Evolutionary conservation across 1,140 invertebrate genomes (phyloP).

Genomic region (Micrasema minimum): DNA sequence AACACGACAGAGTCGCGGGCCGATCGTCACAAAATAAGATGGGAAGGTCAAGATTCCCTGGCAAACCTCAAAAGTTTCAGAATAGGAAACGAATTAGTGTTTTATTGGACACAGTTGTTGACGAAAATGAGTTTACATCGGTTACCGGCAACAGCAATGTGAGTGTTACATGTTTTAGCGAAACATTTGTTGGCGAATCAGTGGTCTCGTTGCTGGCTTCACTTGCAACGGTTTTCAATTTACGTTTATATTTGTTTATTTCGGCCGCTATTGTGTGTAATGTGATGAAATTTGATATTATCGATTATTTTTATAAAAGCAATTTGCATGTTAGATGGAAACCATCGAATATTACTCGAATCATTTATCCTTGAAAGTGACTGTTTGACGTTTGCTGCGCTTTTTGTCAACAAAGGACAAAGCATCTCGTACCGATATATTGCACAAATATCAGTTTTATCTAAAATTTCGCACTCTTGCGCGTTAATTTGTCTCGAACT

Average conservation of each 20-base stretch:
- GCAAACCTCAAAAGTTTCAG: constrained; percentile 84
- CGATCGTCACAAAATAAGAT: constrained; percentile 63
- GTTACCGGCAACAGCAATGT: constrained; percentile 58
- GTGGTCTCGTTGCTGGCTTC: constrained; percentile 41
- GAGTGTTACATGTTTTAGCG: constrained; percentile 46
- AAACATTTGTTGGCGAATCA: constrained; percentile 40
- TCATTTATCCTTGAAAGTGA: constrained; percentile 42
- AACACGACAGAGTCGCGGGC: constrained; percentile 65
- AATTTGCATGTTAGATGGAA: constrained; percentile 3
- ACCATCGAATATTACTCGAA: constrained; percentile 20
- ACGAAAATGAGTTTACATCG: constrained; percentile 63
- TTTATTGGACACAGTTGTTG: constrained; percentile 66
- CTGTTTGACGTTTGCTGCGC: constrained; percentile 47
- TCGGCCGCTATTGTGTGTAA: constrained; percentile 1
- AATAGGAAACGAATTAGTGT: constrained; percentile 84
- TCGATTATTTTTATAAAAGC: constrained; percentile 14
- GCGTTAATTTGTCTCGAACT: background rate
- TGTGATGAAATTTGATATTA: constrained; percentile 17
- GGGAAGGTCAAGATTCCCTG: constrained; percentile 80
- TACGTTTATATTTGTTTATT: constrained; percentile 28
- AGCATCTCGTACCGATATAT: constrained; percentile 24
- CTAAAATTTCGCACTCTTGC: constrained; percentile 5
- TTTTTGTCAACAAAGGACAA: constrained; percentile 50
- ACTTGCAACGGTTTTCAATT: constrained; percentile 43
- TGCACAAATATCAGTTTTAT: constrained; percentile 20